These are phyloP conservation scores for Distichodus sexfasciatus DNA, from an alignment of 2,797 vertebrate species.

Conservation along the genomic window DNA sequence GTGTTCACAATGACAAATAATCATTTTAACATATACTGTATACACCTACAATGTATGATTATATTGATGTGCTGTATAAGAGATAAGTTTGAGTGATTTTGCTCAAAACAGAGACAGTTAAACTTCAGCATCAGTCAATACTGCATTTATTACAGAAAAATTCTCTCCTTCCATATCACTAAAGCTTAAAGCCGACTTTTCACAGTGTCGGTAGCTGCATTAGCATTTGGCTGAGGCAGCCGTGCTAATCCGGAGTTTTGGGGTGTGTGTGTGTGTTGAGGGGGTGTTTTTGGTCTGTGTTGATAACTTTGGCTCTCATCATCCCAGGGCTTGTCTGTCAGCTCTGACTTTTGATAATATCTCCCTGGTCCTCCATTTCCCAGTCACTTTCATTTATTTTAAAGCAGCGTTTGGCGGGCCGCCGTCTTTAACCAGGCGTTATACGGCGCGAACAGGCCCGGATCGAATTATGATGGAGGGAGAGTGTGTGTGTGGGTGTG, in stretches of 20 bases:
- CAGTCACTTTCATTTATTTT: conserved; percentile 98
- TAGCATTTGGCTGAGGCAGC: no score
- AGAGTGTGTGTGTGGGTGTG: conserved; percentile 83
- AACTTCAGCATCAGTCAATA: no score
- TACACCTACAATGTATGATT: no score
- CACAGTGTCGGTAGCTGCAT: no score
- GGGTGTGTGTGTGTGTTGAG: neutral
- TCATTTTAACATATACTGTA: no score
- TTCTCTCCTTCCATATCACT: no score
- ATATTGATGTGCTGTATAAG: no score
- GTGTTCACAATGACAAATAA: no score
- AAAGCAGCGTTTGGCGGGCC: conserved; percentile 99
- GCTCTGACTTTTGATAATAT: conserved; percentile 93
- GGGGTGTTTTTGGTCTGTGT: conserved; percentile 81
- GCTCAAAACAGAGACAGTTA: no score
- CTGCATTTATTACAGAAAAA: no score
- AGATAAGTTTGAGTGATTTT: no score
- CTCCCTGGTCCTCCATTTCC: conserved; percentile 85
- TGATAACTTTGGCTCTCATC: conserved; percentile 95
- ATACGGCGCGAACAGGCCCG: conserved; percentile 86
- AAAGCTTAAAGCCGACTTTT: no score
- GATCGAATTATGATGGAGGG: conserved; percentile 99
- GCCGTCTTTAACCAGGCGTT: conserved; percentile 96
- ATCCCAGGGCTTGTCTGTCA: conserved; percentile 96
- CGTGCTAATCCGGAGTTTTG: conserved; percentile 91